Percentiles rank a stretch among this genome's conserved stretches.
Evolutionary conservation across 2,888 invertebrate genomes (phyloP).

Genomic region (Spilarctia lutea): DNA sequence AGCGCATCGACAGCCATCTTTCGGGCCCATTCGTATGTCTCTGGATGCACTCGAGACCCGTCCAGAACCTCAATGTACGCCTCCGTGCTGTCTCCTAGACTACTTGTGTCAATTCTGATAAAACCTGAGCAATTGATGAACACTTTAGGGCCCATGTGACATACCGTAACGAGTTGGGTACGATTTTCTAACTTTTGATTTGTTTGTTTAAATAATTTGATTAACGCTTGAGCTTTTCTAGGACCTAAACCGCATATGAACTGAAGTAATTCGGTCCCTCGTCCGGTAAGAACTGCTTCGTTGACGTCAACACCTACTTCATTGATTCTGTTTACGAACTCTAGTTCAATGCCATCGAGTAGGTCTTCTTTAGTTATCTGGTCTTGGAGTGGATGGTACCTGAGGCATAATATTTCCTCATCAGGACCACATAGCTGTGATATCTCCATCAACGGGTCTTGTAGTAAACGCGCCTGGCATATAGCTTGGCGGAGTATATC

Average conservation of each 20-base stretch:
- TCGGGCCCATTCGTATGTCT: conserved; percentile 99
- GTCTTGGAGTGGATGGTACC: conserved; percentile 95
- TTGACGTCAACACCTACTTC: conserved; percentile 99
- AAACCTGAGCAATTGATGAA: conserved; percentile 99
- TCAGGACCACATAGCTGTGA: conserved; percentile 98
- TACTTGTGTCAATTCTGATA: conserved; percentile 99
- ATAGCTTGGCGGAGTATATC: conserved; percentile 96
- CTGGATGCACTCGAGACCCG: conserved; percentile 99
- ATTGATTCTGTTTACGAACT: conserved; percentile 98
- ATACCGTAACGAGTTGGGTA: conserved; percentile 97
- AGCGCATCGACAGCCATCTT: conserved; percentile 99
- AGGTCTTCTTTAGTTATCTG: conserved; percentile 94
- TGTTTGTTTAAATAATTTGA: conserved; percentile 95
- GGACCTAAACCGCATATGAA: conserved; percentile 99
- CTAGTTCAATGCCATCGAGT: conserved; percentile 93
- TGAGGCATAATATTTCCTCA: conserved; percentile 97
- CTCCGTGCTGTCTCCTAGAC: conserved; percentile 97
- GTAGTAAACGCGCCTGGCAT: conserved; percentile 95
- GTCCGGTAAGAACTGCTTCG: conserved; percentile 94
- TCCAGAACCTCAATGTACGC: conserved; percentile 98
- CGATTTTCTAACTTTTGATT: conserved; percentile 97
- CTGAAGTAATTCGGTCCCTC: conserved; percentile 96
- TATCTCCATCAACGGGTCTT: conserved; percentile 98
- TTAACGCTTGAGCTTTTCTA: conserved; percentile 95
- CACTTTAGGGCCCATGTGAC: conserved; percentile 99